These are phyloP conservation scores for Leptinotarsa lineolata DNA, from an alignment of 1,140 invertebrate species.

Conservation along the genomic window DNA sequence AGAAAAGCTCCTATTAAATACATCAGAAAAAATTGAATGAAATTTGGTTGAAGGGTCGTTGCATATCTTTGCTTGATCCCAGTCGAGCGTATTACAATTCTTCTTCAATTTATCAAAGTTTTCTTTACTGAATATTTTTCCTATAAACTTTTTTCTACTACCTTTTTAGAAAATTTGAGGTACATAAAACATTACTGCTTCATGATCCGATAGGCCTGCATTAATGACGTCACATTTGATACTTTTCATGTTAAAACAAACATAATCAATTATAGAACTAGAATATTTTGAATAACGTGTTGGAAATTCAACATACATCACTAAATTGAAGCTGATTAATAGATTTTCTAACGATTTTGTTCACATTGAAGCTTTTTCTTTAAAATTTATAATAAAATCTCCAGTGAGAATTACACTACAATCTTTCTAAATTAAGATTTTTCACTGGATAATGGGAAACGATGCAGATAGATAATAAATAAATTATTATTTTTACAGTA, in stretches of 20 bases:
- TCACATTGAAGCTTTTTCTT: conserved; percentile 4
- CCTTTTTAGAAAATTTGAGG: neutral
- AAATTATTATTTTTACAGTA: conserved; percentile 6
- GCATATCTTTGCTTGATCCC: neutral
- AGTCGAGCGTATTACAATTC: neutral
- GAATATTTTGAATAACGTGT: neutral
- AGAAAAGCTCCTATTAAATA: conserved; percentile 12
- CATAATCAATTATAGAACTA: conserved; percentile 13
- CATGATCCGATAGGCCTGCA: conserved; percentile 12
- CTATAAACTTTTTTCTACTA: neutral
- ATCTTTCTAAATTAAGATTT: neutral
- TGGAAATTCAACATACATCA: conserved; percentile 10
- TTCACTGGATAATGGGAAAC: neutral
- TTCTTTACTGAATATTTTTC: conserved; percentile 8
- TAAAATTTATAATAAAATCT: conserved; percentile 13
- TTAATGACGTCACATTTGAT: conserved; percentile 7
- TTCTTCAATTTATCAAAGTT: neutral
- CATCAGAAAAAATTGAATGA: neutral
- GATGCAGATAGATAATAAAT: conserved; percentile 2
- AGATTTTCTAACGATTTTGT: conserved; percentile 4
- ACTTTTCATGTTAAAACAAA: conserved; percentile 14
- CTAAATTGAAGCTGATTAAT: conserved; percentile 13
- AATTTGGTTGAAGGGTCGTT: too few relatives aligned
- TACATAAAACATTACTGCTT: conserved; percentile 1
- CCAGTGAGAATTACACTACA: conserved; percentile 12